Base-by-base conservation (phyloP, 2,888 invertebrate genomes). In the Eupithecia dodoneata region DNA sequence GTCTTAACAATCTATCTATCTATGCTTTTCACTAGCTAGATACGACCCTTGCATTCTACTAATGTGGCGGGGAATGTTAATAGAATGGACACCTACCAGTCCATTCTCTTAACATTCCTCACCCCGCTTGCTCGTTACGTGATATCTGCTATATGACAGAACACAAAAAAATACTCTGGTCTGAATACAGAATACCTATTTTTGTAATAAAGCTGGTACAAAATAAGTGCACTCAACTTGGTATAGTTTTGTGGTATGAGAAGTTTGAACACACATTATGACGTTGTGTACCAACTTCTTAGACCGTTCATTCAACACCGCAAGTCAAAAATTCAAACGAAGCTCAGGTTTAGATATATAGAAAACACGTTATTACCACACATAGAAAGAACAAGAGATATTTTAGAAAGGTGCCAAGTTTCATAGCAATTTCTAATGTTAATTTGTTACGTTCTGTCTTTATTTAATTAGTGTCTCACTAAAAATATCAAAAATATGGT, bases 201-300 rank as follows among this genome's bases (percentile, higher is more conserved):
- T 75, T 44, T 42, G n/a, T 42, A 75, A 47, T 73, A 59, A 70
- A 55, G 15, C 45, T 70, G 75, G 6, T 42, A 65, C 77, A 45
- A 63, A 70, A 70, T 45, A 73, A 74, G 72, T 75, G 72, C 77
- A 77, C 75, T 72, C 65, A 70, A 70, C 70, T 67, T 55, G n/a
- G 67, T 49, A 59, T 49, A 72, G 52, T 75, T 77, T 77, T 72
- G 74, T 70, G n/a, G 49, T 18, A 72, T 70, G 65, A 75, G 72
- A 74, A 72, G 65, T 72, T 74, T 74, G 30, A 72, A 30, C 63
- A 63, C 63, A 63, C 63, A 59, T 55, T 55, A 18, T 59, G 10
- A 59, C 9, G 59, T 63, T 63, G 63, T 63, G 63, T 63, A 63
- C 63, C 12, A 59, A 18, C 30, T 63, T 59, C 59, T 18, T 10